Evolutionary conservation across 2,888 invertebrate genomes (phyloP).

Genomic region (Mesochorus sp.): DNA sequence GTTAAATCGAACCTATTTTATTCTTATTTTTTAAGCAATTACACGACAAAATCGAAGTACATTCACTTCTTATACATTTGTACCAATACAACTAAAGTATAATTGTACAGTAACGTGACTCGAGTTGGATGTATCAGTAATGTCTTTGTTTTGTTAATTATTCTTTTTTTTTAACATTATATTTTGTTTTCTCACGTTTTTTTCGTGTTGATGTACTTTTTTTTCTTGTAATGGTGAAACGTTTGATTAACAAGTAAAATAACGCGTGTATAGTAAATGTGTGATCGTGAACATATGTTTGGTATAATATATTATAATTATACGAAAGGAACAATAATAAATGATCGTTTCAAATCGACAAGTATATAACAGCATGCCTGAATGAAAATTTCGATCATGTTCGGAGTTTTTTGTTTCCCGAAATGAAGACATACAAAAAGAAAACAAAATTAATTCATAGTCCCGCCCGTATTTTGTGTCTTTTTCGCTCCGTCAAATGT

Average conservation of each 20-base stretch:
- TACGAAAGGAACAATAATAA: constrained; percentile 65
- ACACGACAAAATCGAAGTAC: constrained; percentile 81
- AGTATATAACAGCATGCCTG: constrained; percentile 59
- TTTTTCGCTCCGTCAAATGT: constrained; percentile 50
- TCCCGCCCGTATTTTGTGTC: constrained; percentile 19
- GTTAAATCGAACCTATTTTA: constrained; percentile 77
- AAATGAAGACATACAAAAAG: neutral
- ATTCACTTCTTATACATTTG: constrained; percentile 78
- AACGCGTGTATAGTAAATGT: constrained; percentile 51
- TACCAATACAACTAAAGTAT: constrained; percentile 78
- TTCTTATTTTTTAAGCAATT: constrained; percentile 81
- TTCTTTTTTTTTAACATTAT: constrained; percentile 6
- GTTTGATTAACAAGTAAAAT: constrained; percentile 50
- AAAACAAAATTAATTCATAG: neutral
- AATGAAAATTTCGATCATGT: constrained; percentile 42
- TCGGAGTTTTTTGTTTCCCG: constrained; percentile 1
- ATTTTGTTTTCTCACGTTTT: constrained; percentile 35
- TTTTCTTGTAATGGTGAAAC: constrained; percentile 49
- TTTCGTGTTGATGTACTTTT: constrained; percentile 45
- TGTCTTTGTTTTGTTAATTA: constrained; percentile 49
- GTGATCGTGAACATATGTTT: constrained; percentile 60
- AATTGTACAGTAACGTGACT: constrained; percentile 79
- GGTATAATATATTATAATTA: constrained; percentile 63
- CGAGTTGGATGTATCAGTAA: constrained; percentile 69
- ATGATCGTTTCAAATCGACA: constrained; percentile 55